A percentile compares a stretch with the other conserved stretches of the same genome.
Evolutionary conservation across 2,888 invertebrate species (phyloP).

Genomic region (Habroteleia sp.): DNA sequence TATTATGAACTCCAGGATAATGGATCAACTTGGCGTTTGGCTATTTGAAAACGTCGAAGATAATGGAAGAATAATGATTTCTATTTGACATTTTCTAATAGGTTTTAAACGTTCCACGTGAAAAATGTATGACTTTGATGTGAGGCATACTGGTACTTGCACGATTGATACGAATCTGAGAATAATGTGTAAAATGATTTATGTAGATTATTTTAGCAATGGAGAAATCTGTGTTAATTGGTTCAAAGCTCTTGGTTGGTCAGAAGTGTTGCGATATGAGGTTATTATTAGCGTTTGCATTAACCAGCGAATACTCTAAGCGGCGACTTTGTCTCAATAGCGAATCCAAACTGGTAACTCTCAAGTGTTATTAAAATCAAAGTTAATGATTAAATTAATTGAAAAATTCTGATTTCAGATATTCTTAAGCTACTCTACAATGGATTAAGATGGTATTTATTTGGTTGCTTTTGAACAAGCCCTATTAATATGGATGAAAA

Average conservation of each 20-base stretch:
- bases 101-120: neutral
- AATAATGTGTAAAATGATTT: neutral
- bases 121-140: too few species aligned
- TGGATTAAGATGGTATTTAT: too few species aligned
- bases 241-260: conserved; percentile 48
- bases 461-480: too few species aligned
- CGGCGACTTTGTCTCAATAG: conserved; percentile 17
- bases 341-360: neutral
- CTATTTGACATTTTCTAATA: neutral
- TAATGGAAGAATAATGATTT: conserved; percentile 8
- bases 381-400: conserved; percentile 15
- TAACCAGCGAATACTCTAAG: conserved; percentile 41
- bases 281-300: conserved; percentile 51
- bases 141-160: too few species aligned
- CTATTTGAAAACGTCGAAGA: conserved; percentile 5
- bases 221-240: conserved; percentile 44
- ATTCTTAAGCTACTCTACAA: too few species aligned
- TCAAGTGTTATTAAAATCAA: conserved; percentile 13
- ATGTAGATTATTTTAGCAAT: conserved; percentile 4
- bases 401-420: too few species aligned
- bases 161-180: too few species aligned
- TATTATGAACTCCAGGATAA: conserved; percentile 29
- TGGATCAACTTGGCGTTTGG: conserved; percentile 44
- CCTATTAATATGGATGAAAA: too few species aligned
- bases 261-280: conserved; percentile 38